These are phyloP conservation scores for Rhyacichthys aspro DNA, from an alignment of 2,797 vertebrate genomes.

Conservation along the genomic window DNA sequence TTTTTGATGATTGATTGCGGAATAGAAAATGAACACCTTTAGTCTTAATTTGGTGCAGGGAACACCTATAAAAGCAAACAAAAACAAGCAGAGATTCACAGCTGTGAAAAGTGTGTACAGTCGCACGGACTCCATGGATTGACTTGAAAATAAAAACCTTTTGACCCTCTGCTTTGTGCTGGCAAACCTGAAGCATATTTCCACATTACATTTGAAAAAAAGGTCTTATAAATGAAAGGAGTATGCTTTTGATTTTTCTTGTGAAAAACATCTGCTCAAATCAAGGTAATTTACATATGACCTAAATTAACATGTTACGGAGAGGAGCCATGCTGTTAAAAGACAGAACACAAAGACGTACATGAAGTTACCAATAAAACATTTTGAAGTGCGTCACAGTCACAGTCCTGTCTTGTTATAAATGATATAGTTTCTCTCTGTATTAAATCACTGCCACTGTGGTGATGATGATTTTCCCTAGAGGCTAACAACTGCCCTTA, in stretches of 20 bases:
- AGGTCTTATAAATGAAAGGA: constrained; percentile 63
- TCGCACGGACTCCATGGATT: constrained; percentile 44
- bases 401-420: too few relatives aligned
- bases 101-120: constrained; percentile 45
- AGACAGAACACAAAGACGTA: too few relatives aligned
- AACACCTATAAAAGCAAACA: constrained; percentile 60
- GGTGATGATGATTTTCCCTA: constrained; percentile 13
- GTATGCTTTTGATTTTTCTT: constrained; percentile 49
- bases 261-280: constrained; percentile 66
- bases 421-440: constrained; percentile 5
- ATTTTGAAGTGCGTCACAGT: too few relatives aligned
- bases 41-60: constrained; percentile 60
- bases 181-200: constrained; percentile 61
- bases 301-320: constrained; percentile 1
- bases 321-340: neutral
- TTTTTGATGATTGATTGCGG: constrained; percentile 58
- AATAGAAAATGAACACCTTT: constrained; percentile 64
- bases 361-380: too few relatives aligned
- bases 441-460: constrained; percentile 34
- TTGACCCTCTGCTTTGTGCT: constrained; percentile 55
- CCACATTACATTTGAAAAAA: constrained; percentile 53
- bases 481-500: constrained; percentile 48
- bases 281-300: constrained; percentile 12
- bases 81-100: constrained; percentile 45
- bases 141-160: constrained; percentile 56